Evolutionary conservation across 2,888 invertebrate species (phyloP).

Genomic region (Melanostoma scalare): DNA sequence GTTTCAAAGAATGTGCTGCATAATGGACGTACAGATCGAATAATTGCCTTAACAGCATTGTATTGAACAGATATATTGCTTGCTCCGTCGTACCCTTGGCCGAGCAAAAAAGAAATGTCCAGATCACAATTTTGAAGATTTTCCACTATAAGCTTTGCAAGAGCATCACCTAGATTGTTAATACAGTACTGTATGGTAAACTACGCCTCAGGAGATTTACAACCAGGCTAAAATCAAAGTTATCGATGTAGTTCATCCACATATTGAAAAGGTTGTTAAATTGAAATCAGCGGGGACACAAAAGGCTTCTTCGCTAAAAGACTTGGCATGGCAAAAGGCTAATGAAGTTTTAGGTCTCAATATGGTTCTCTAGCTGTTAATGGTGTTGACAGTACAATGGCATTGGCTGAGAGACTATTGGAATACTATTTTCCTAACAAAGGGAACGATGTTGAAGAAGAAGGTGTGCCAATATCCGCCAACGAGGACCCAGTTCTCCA

Average conservation of each 20-base stretch:
- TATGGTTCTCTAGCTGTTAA: slow-evolving; percentile 87
- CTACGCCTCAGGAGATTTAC: slow-evolving; percentile 84
- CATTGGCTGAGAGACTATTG: slow-evolving; percentile 87
- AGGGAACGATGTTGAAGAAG: slow-evolving; percentile 83
- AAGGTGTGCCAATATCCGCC: slow-evolving; percentile 84
- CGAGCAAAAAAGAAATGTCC: too few relatives aligned
- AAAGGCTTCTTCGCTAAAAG: slow-evolving; percentile 86
- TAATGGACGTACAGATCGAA: too few relatives aligned
- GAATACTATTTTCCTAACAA: slow-evolving; percentile 88
- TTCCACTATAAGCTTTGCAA: too few relatives aligned
- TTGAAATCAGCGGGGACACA: slow-evolving; percentile 82
- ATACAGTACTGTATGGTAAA: too few relatives aligned
- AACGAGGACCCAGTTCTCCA: slow-evolving; percentile 87
- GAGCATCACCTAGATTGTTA: too few relatives aligned
- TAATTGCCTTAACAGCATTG: too few relatives aligned
- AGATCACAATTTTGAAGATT: too few relatives aligned
- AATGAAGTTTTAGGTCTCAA: slow-evolving; percentile 87
- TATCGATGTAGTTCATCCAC: slow-evolving; percentile 84
- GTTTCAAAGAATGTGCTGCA: too few relatives aligned
- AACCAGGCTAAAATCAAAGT: slow-evolving; percentile 85
- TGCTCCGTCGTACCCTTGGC: too few relatives aligned
- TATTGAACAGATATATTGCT: too few relatives aligned
- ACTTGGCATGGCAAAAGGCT: slow-evolving; percentile 88
- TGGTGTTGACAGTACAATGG: slow-evolving; percentile 87
- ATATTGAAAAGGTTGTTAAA: slow-evolving; percentile 81